Evolutionary conservation across 2,797 vertebrate species (phyloP), one percentile per base, ranked within the genome.

Genomic region (Sebastes paucispinis): DNA sequence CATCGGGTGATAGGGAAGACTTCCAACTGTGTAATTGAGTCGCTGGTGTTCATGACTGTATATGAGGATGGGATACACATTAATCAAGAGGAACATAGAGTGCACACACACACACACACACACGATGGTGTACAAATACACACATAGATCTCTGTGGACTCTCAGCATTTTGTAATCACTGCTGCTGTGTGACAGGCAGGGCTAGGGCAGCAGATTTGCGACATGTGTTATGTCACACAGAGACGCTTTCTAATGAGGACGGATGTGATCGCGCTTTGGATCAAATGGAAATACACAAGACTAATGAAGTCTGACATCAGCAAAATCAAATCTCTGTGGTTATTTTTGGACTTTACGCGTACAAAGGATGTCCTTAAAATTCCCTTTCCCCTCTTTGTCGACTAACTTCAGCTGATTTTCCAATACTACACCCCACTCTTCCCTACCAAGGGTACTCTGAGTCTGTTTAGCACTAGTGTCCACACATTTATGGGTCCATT

Each of bases 221-320:
- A 82, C 71, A 60, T 32, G 69, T 67, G 71, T 83, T 75, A 73
- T 84, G 84, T 88, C 87, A 86, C 77, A 70, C 22, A 12, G 67
- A 80, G 75, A 14, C 2, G 20, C 82, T 81, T 76, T 87, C 80
- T 87, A 86, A 89, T 78, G 77, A 91, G 74, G 77, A 85, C 5
- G 22, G 81, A 85, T 85, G 77, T 54, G 76, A 84, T 70, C 2
- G 4, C 8, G 24, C 64, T 72, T 27, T 8, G 68, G 69, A 72
- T 81, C 66, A 86, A 88, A 83, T 22, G 36, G 54, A 75, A 79
- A 81, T 29, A 50, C 11, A 65, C 64, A 67, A 67, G 52, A 78
- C 69, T 72, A 83, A 82, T 86, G 82, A 85, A 64, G 79, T 65
- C 72, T 81, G 85, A 66, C 78, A 74, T 83, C 66, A 77, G 75